These are phyloP conservation scores for Leguminivora glycinivorella DNA, from an alignment of 1,140 invertebrate genomes.

Conservation along the genomic window DNA sequence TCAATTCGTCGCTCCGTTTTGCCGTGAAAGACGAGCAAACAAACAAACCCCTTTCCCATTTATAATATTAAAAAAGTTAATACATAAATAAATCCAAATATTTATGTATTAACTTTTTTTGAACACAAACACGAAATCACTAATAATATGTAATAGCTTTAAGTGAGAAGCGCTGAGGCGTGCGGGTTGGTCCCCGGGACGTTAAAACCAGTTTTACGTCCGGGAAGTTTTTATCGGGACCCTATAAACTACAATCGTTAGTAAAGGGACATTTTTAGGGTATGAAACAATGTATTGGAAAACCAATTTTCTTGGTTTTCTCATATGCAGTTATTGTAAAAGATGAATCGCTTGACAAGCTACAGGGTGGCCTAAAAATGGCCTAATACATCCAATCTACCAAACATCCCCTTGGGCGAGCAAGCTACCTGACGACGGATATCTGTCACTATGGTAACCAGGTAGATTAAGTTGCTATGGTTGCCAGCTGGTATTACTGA, in stretches of 20 bases:
- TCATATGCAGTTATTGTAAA: no score
- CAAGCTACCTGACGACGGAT: background rate
- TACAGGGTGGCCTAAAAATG: no score
- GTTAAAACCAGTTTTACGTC: conserved; percentile 25
- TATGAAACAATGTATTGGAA: background rate
- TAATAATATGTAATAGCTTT: background rate
- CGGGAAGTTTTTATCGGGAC: conserved; percentile 8
- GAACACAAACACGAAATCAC: background rate
- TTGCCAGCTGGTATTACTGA: background rate
- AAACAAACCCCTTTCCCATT: no score
- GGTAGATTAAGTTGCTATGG: background rate
- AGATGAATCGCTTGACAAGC: no score
- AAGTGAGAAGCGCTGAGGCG: background rate
- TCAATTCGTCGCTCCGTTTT: no score
- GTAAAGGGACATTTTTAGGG: background rate
- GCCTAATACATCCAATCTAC: background rate
- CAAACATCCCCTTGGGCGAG: background rate
- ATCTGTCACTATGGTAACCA: background rate
- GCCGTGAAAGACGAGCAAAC: no score
- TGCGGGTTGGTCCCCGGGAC: background rate
- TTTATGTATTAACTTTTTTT: no score
- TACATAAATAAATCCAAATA: no score
- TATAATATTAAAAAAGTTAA: no score
- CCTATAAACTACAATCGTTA: conserved; percentile 24
- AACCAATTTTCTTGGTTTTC: background rate